phyloP scores from a whole-genome alignment of 1,140 invertebrate genomes.

The Physella acuta region DNA sequence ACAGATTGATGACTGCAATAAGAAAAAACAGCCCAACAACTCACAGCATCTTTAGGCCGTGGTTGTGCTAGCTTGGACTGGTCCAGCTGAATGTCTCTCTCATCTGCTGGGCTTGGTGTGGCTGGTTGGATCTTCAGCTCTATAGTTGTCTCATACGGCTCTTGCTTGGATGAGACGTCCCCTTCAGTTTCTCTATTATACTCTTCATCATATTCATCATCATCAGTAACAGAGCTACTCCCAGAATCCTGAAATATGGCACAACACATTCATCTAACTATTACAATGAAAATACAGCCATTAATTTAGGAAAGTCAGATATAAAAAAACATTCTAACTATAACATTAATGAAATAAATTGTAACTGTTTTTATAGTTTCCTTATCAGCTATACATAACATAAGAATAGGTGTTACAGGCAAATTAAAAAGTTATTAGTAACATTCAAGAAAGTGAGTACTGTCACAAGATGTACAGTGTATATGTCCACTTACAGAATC shows the following conservation, averaged over 20 bases:
- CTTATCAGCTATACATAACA: no score
- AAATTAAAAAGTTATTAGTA: no score
- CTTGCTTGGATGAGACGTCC: no score
- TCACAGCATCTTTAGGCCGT: not conserved
- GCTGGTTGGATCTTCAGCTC: not conserved
- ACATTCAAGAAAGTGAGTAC: no score
- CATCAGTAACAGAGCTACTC: constrained; percentile 22
- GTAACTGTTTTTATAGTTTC: no score
- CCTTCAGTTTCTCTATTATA: not conserved
- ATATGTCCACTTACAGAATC: no score
- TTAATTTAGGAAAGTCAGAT: not conserved
- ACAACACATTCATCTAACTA: not conserved
- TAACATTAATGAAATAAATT: not conserved
- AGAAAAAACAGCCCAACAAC: not conserved
- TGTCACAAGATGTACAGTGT: no score
- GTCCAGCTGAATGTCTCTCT: not conserved
- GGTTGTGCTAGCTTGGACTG: not conserved
- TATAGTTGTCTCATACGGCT: no score
- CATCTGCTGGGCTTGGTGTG: not conserved
- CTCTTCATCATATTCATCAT: constrained; percentile 8
- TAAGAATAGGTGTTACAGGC: no score
- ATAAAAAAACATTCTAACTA: not conserved
- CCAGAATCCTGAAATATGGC: constrained; percentile 10
- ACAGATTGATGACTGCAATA: not conserved
- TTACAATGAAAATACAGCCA: not conserved